Evolutionary conservation across 2,888 invertebrate genomes (phyloP).

Genomic region (Dascillus cervinus): DNA sequence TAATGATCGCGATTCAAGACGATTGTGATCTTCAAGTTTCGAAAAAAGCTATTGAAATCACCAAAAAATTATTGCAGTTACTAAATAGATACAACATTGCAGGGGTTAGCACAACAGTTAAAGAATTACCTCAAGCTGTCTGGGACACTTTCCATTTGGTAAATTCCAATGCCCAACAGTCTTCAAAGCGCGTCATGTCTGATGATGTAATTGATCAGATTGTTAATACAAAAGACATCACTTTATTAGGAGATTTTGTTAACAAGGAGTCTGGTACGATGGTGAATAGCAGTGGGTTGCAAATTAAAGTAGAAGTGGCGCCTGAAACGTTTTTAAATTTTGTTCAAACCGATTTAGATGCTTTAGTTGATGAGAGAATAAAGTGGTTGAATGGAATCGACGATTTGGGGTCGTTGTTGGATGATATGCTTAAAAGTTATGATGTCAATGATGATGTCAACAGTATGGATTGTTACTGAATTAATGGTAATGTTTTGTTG

Average conservation of each 20-base stretch:
- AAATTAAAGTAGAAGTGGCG: constrained; percentile 33
- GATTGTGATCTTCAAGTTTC: constrained; percentile 68
- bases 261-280: constrained; percentile 40
- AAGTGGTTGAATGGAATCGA: constrained; percentile 64
- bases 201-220: constrained; percentile 60
- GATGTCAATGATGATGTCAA: constrained; percentile 51
- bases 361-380: constrained; percentile 51
- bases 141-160: constrained; percentile 6
- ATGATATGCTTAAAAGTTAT: constrained; percentile 63
- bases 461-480: constrained; percentile 63
- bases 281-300: constrained; percentile 11
- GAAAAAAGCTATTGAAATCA: constrained; percentile 51
- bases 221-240: constrained; percentile 54
- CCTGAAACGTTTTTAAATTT: constrained; percentile 55
- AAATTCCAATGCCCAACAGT: constrained; percentile 4
- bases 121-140: constrained; percentile 6
- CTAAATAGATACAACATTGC: constrained; percentile 51
- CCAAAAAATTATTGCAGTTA: constrained; percentile 47
- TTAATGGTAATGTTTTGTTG: too few relatives aligned
- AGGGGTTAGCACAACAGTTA: constrained; percentile 26
- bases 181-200: constrained; percentile 16
- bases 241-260: constrained; percentile 54
- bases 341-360: constrained; percentile 53
- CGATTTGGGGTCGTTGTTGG: constrained; percentile 60
- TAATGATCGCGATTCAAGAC: constrained; percentile 57